Evolutionary conservation across 2,113 vertebrate genomes (phyloP).

Genomic region (Anser cygnoides): DNA sequence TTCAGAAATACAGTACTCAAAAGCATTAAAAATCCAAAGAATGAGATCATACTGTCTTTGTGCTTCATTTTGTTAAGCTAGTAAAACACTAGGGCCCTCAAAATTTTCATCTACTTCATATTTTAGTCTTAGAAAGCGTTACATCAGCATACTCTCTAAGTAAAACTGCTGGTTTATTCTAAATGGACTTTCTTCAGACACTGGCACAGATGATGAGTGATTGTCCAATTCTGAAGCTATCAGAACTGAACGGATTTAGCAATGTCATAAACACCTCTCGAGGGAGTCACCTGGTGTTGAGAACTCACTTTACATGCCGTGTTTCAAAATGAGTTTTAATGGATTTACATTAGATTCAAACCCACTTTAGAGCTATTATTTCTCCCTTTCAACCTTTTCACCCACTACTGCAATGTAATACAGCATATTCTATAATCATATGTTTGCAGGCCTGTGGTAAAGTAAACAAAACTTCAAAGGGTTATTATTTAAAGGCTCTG

Average conservation of each 20-base stretch:
- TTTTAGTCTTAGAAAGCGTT: constrained; percentile 5
- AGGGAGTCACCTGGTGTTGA: constrained; percentile 63
- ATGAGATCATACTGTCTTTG: neutral
- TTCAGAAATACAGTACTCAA: neutral
- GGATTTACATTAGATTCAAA: constrained; percentile 23
- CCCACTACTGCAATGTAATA: neutral
- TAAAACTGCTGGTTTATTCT: constrained; percentile 37
- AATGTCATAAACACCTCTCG: constrained; percentile 67
- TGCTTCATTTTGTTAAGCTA: neutral
- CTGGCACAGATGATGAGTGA: constrained; percentile 58
- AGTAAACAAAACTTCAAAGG: constrained; percentile 48
- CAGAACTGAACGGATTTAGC: constrained; percentile 63
- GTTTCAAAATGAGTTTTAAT: constrained; percentile 47
- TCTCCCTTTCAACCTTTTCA: constrained; percentile 1
- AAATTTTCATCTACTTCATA: neutral
- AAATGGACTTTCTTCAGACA: constrained; percentile 52
- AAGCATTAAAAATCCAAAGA: neutral
- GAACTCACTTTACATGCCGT: constrained; percentile 30
- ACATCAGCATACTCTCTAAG: constrained; percentile 23
- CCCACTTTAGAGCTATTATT: constrained; percentile 7
- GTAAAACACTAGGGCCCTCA: constrained; percentile 11
- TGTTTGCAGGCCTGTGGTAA: constrained; percentile 18
- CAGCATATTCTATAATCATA: constrained; percentile 4
- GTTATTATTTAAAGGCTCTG: constrained; percentile 27
- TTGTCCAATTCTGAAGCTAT: constrained; percentile 66